Conservation (phyloP, 2,888 invertebrate species). For the Syritta pipiens region DNA sequence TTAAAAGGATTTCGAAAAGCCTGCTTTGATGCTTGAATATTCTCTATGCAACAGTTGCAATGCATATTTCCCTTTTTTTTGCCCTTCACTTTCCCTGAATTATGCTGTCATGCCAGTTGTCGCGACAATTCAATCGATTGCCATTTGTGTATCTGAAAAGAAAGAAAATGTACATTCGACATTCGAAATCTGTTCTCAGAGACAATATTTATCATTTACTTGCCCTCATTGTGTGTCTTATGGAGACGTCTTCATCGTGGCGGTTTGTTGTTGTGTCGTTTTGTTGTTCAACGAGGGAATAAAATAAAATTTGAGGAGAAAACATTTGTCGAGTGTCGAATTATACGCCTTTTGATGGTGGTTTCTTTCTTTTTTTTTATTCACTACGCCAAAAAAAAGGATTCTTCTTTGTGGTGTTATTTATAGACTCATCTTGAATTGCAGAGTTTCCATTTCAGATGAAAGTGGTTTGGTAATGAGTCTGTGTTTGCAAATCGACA, state of each 20-base stretch:
- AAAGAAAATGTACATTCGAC: not conserved
- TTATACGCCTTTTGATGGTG: slow-evolving; percentile 27
- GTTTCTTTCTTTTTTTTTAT: not conserved
- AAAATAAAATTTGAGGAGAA: slow-evolving; percentile 7
- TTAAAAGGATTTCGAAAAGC: not conserved
- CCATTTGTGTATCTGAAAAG: not conserved
- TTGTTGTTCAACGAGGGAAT: not conserved
- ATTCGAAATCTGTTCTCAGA: not conserved
- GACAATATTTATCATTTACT: not conserved
- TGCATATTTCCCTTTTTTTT: too few relatives aligned
- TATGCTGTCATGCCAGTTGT: not conserved
- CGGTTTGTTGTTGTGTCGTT: not conserved
- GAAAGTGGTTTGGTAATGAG: too few relatives aligned
- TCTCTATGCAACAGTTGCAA: not conserved
- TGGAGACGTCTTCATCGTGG: not conserved
- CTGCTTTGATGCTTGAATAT: too few relatives aligned
- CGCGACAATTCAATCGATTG: slow-evolving; percentile 14
- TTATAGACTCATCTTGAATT: slow-evolving; percentile 3
- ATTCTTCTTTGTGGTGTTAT: not conserved
- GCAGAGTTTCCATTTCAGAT: not conserved
- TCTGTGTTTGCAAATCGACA: too few relatives aligned
- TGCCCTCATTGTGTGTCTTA: not conserved
- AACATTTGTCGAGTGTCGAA: slow-evolving; percentile 32
- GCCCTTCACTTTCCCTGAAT: not conserved
- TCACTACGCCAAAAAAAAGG: not conserved